Conservation (phyloP, 2,113 vertebrate species). For the Petrocephalus microphthalmus region DNA sequence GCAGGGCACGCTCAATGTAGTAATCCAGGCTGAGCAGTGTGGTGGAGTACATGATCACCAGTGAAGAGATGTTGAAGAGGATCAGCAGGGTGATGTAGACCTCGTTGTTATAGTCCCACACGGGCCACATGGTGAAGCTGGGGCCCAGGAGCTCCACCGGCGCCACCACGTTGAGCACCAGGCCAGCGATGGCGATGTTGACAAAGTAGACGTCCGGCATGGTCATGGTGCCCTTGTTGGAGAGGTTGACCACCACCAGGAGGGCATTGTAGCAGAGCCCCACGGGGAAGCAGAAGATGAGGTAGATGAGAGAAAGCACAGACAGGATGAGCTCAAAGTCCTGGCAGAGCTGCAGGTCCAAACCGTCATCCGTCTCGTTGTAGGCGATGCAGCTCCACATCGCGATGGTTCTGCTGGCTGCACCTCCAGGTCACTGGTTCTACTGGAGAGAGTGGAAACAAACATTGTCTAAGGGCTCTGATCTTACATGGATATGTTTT, state of each 20-base stretch:
- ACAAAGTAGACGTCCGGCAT: conserved; percentile 98
- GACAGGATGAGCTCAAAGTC: conserved; percentile 80
- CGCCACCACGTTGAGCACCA: conserved; percentile 82
- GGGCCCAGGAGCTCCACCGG: conserved; percentile 80
- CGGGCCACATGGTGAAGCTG: conserved; percentile 74
- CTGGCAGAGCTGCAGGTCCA: conserved; percentile 77
- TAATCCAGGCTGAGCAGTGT: conserved; percentile 91
- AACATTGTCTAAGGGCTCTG: not conserved
- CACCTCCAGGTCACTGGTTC: conserved; percentile 54
- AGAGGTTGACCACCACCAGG: conserved; percentile 85
- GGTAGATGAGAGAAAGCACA: conserved; percentile 81
- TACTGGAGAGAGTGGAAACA: conserved; percentile 49
- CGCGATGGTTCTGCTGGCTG: conserved; percentile 53
- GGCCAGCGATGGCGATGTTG: conserved; percentile 87
- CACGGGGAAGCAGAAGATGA: conserved; percentile 83
- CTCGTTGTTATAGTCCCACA: conserved; percentile 80
- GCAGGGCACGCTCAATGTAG: conserved; percentile 89
- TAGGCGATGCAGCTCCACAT: conserved; percentile 90
- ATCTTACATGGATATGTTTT: not conserved
- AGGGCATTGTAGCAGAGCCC: conserved; percentile 85
- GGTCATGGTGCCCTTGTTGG: conserved; percentile 86
- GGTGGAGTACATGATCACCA: conserved; percentile 92
- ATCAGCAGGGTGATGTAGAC: conserved; percentile 85
- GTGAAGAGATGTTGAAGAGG: conserved; percentile 86
- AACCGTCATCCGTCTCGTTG: conserved; percentile 66